Evolutionary conservation across 2,113 vertebrate species (phyloP), one percentile per base, ranked within the genome.

Genomic region (Gambusia affinis): DNA sequence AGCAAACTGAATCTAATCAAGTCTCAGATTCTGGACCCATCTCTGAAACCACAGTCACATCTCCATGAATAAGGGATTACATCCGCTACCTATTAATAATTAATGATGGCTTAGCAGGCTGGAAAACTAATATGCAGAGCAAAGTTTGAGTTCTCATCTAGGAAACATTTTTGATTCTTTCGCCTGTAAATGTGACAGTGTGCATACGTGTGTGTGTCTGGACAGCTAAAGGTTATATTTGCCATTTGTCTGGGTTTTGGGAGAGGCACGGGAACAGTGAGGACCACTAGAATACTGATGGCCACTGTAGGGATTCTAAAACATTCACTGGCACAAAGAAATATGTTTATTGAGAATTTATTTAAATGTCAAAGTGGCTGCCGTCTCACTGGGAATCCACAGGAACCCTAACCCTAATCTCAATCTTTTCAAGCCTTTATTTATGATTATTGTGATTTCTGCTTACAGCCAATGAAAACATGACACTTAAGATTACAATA

Each of bases 211-310:
- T 71, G 71, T 61, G 63, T 87, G 85, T 84, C 87, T 89, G 64
- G 68, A 71, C 70, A 67, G 83, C 64, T 78, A 91, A 92, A 92
- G 89, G 91, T 92, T 85, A 91, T 91, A 91, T 92, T 92, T 91
- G 78, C 91, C 76, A 84, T 88, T 84, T 79, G 91, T 92, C 91
- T 91, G 87, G 85, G 30, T 64, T 75, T 78, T 2, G 6, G 60
- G 12, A 67, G 71, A 78, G 80, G 29, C 72, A 67, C 68, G 74
- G 73, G 75, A 83, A 66, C 73, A 67, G 64, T 2, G 14, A n/a
- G 71, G 35, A 37, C 71, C 33, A 4, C 42, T n/a, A 63, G 87
- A 89, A 89, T 90, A 71, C 64, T 81, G 87, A 88, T 88, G 76
- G 70, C 4, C 22, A 39, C 54, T 54, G 60, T 67, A 70, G 57